Evolutionary conservation across 2,888 invertebrate species (phyloP).

Genomic region (Cataglyphis albicans): DNA sequence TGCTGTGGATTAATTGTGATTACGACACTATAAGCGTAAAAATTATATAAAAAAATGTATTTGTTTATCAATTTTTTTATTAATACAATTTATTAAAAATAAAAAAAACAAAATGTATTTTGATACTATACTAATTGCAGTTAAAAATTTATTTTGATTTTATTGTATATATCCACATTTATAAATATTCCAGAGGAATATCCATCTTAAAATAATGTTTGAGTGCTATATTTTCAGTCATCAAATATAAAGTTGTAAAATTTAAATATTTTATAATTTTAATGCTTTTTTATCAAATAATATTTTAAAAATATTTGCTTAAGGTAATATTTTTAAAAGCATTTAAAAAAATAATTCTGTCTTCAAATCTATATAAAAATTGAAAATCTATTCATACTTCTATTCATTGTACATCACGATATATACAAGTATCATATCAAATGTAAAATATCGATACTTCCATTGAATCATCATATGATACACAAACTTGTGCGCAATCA

Average conservation of each 20-base stretch:
- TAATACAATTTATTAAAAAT: conserved; percentile 24
- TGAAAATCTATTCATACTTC: not conserved
- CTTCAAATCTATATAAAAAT: not conserved
- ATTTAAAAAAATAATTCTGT: not conserved
- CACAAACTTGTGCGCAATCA: not conserved
- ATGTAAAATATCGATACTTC: not conserved
- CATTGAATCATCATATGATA: not conserved
- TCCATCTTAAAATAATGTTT: not conserved
- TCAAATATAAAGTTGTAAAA: not conserved
- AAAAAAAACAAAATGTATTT: not conserved
- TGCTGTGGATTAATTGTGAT: not conserved
- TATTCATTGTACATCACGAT: not conserved
- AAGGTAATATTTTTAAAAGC: not conserved
- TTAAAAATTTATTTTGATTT: conserved; percentile 14
- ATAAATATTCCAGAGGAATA: not conserved
- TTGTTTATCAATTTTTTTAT: conserved; percentile 4
- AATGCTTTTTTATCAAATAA: not conserved
- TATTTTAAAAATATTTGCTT: not conserved
- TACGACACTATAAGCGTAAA: not conserved
- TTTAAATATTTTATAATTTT: not conserved
- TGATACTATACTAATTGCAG: not conserved
- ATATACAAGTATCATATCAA: not conserved
- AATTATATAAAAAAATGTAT: conserved; percentile 2
- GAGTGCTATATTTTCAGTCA: not conserved
- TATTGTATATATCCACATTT: not conserved